phyloP scores from a whole-genome alignment of 2,888 invertebrate species.

The Lordiphosa fenestrarum region DNA sequence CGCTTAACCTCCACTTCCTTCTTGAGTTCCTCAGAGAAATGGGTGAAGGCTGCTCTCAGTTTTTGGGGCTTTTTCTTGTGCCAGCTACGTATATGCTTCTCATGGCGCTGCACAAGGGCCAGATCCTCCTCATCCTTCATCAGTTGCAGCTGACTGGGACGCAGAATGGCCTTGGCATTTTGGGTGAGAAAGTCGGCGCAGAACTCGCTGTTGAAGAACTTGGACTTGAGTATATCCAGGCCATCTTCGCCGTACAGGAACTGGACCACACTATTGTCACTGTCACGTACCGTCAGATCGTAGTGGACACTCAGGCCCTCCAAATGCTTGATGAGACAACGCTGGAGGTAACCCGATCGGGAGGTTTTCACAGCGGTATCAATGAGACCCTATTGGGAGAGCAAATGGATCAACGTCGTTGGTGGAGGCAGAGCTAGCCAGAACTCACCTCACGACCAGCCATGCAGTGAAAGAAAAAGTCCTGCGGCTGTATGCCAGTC shows the following conservation, averaged over 20 bases:
- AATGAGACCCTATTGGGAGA: slow-evolving; percentile 88
- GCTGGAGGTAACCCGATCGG: slow-evolving; percentile 97
- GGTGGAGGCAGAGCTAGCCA: accelerated
- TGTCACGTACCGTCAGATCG: slow-evolving; percentile 97
- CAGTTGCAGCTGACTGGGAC: slow-evolving; percentile 82
- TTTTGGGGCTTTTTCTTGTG: slow-evolving; percentile 81
- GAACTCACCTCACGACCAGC: slow-evolving; percentile 94
- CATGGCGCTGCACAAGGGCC: slow-evolving; percentile 82
- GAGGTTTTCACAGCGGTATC: slow-evolving; percentile 99
- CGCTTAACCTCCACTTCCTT: slow-evolving; percentile 81
- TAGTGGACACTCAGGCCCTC: slow-evolving; percentile 97
- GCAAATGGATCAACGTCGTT: background rate
- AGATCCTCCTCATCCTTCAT: slow-evolving; percentile 83
- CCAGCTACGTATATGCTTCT: slow-evolving; percentile 85
- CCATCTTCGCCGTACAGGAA: slow-evolving; percentile 97
- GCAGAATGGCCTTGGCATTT: slow-evolving; percentile 86
- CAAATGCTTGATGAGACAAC: slow-evolving; percentile 98
- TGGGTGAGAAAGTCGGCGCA: slow-evolving; percentile 91
- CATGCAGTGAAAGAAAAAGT: slow-evolving; percentile 99
- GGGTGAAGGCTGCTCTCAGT: slow-evolving; percentile 82
- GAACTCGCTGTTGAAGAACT: slow-evolving; percentile 86
- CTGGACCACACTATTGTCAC: slow-evolving; percentile 95
- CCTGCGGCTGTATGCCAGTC: slow-evolving; percentile 99
- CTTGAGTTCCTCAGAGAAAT: slow-evolving; percentile 83
- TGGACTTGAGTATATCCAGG: slow-evolving; percentile 92